These are phyloP conservation scores for Chrysemys picta DNA, from an alignment of 2,113 vertebrate species.

Conservation along the genomic window DNA sequence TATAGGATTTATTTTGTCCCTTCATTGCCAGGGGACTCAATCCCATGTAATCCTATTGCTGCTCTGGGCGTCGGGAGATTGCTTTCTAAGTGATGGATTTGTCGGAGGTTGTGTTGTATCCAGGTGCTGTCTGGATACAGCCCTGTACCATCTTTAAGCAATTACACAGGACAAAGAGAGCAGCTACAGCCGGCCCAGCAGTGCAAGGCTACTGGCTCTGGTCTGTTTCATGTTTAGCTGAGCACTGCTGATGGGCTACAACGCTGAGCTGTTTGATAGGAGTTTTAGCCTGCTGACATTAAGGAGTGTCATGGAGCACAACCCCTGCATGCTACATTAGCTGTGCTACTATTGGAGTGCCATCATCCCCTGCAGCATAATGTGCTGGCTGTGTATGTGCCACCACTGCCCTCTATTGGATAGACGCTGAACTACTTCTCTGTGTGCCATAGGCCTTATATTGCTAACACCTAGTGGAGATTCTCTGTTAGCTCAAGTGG, in stretches of 20 bases:
- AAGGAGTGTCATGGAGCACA: background rate
- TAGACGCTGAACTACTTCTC: background rate
- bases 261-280: background rate
- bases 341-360: background rate
- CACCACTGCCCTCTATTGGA: background rate
- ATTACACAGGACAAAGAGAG: background rate
- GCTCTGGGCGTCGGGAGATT: background rate
- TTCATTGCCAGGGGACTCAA: constrained; percentile 62
- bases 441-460: background rate
- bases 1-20: constrained; percentile 66
- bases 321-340: background rate
- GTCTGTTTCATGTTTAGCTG: background rate
- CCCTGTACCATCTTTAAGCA: background rate
- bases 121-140: background rate
- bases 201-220: no score
- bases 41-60: constrained; percentile 69
- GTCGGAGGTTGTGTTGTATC: background rate
- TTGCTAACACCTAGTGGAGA: background rate
- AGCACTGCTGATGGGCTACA: background rate
- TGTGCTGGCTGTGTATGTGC: background rate
- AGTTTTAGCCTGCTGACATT: background rate
- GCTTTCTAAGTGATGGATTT: background rate
- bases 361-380: background rate
- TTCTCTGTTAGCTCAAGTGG: background rate
- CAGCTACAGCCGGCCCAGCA: background rate